Evolutionary conservation across 2,888 invertebrate genomes (phyloP).

Genomic region (Synanthedon tipuliformis): DNA sequence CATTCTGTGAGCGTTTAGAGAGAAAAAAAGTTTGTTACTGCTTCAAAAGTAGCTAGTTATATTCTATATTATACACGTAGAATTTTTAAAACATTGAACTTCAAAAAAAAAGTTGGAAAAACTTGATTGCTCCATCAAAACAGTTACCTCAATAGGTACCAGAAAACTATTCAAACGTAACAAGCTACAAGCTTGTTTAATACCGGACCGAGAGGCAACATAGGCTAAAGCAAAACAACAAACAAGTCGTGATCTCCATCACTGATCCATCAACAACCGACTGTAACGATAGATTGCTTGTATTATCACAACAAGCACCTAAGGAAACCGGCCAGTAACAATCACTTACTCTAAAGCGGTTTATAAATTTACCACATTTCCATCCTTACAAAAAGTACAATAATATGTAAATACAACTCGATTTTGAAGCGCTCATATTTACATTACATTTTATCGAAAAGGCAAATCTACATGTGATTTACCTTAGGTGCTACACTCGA

Average conservation of each 20-base stretch:
- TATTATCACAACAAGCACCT: slow-evolving; percentile 57
- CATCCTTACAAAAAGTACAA: background rate
- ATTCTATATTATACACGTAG: too few relatives aligned
- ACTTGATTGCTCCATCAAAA: too few relatives aligned
- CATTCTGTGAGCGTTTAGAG: too few relatives aligned
- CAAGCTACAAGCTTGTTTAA: slow-evolving; percentile 37
- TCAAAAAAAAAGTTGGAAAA: too few relatives aligned
- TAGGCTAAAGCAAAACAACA: slow-evolving; percentile 56
- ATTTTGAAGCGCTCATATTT: slow-evolving; percentile 27
- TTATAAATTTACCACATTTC: slow-evolving; percentile 25
- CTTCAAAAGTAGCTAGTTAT: too few relatives aligned
- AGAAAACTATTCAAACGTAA: slow-evolving; percentile 48
- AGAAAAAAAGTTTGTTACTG: too few relatives aligned
- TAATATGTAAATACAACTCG: slow-evolving; percentile 18
- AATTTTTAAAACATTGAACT: too few relatives aligned
- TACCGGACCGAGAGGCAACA: slow-evolving; percentile 40
- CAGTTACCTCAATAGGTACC: too few relatives aligned
- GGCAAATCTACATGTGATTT: slow-evolving; percentile 29
- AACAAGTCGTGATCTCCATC: slow-evolving; percentile 61
- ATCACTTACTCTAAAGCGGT: slow-evolving; percentile 30
- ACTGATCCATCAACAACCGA: slow-evolving; percentile 55
- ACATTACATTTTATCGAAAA: slow-evolving; percentile 21
- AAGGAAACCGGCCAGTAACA: slow-evolving; percentile 30
- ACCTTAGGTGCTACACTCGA: slow-evolving; percentile 17
- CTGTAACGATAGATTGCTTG: slow-evolving; percentile 56